Evolutionary conservation across 2,113 vertebrate genomes (phyloP).

Genomic region (Pogonocichla stellata): DNA sequence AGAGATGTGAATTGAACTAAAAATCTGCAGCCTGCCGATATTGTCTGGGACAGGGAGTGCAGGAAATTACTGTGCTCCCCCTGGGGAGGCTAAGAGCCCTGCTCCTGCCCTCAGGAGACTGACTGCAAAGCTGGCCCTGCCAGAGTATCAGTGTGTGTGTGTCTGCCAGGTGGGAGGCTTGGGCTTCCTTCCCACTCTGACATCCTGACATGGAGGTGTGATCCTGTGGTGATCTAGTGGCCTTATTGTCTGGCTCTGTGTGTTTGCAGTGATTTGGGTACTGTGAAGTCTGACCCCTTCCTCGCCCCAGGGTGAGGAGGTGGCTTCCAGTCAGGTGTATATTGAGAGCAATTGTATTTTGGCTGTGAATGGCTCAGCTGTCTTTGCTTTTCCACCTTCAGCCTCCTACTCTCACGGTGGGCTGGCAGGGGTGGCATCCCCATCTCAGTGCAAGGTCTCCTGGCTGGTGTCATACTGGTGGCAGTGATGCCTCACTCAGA

Average conservation of each 20-base stretch:
- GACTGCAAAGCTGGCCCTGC: not conserved
- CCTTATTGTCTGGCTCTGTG: not conserved
- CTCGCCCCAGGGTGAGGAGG: not conserved
- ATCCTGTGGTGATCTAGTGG: not conserved
- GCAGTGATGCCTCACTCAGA: not conserved
- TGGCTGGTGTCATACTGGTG: not conserved
- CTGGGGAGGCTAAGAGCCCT: not conserved
- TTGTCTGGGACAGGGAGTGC: not conserved
- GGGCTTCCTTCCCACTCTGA: not conserved
- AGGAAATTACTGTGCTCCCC: not conserved
- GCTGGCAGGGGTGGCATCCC: not conserved
- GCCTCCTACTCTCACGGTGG: fast-evolving
- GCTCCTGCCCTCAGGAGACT: not conserved
- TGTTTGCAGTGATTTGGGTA: not conserved
- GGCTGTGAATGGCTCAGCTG: not conserved
- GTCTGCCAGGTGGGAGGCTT: not conserved
- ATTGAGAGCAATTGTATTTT: not conserved
- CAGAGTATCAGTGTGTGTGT: not conserved
- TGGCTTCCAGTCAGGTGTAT: not conserved
- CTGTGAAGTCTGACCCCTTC: not conserved
- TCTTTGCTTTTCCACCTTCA: not conserved
- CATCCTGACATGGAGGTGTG: not conserved
- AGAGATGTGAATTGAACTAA: not conserved
- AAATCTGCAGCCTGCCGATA: not conserved
- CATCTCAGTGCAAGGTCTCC: fast-evolving